These are phyloP conservation scores for Styela clava DNA, from an alignment of 23 tunicate genomes.

Conservation along the genomic window DNA sequence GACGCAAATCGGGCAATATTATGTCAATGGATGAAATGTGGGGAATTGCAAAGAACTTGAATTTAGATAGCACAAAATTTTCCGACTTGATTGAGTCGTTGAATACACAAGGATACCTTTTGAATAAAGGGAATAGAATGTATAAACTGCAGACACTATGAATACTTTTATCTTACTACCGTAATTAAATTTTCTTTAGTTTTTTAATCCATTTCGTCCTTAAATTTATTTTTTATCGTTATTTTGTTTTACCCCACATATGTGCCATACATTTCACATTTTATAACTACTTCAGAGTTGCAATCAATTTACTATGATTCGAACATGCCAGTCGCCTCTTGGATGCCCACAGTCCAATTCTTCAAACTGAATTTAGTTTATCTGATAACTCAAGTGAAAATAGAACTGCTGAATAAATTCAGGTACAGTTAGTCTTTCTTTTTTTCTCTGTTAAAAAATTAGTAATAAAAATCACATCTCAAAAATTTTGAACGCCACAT, in stretches of 20 bases:
- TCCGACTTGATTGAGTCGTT: slow-evolving; percentile 53
- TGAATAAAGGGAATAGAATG: slow-evolving; percentile 59
- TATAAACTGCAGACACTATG: slow-evolving; percentile 66
- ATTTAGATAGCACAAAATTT: slow-evolving; percentile 31
- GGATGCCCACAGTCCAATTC: too few species aligned
- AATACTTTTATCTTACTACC: too few species aligned
- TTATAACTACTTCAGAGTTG: neutral
- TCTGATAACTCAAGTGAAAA: too few species aligned
- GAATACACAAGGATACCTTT: slow-evolving; percentile 70
- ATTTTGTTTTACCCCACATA: neutral
- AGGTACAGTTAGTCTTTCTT: too few species aligned
- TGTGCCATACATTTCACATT: neutral
- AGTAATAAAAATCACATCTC: too few species aligned
- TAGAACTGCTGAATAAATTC: too few species aligned
- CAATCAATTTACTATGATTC: neutral
- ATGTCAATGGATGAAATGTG: slow-evolving; percentile 51
- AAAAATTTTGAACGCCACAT: too few species aligned
- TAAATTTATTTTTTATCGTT: neutral
- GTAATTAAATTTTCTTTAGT: neutral
- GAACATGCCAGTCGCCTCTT: too few species aligned
- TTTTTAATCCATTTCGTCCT: neutral
- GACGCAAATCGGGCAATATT: slow-evolving; percentile 22
- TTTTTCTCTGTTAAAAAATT: too few species aligned
- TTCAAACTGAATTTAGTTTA: too few species aligned
- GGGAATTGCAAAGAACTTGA: slow-evolving; percentile 38